Evolutionary conservation across 2,888 invertebrate genomes (phyloP).

Genomic region (Drosophila macrospina): DNA sequence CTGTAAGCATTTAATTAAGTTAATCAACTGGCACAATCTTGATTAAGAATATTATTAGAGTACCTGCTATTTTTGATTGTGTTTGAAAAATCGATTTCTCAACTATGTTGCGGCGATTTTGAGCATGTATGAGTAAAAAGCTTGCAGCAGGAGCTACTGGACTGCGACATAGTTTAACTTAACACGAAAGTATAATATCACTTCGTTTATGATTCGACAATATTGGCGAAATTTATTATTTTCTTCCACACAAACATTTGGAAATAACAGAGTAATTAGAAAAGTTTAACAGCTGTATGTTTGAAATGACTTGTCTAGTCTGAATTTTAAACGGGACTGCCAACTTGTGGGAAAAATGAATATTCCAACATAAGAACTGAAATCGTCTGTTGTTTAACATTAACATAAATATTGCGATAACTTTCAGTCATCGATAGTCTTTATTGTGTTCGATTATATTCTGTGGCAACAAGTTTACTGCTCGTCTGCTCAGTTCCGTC

Average conservation of each 20-base stretch:
- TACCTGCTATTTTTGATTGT: constrained; percentile 44
- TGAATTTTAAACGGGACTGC: not conserved
- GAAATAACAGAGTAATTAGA: constrained; percentile 13
- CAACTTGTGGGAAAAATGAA: not conserved
- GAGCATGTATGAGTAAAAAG: constrained; percentile 11
- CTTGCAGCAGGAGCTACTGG: constrained; percentile 37
- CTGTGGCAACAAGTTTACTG: too few relatives aligned
- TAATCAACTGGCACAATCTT: not conserved
- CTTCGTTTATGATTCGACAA: not conserved
- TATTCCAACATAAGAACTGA: not conserved
- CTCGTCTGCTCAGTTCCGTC: too few relatives aligned
- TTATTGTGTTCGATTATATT: too few relatives aligned
- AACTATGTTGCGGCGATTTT: constrained; percentile 28
- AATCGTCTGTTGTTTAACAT: too few relatives aligned
- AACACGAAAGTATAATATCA: constrained; percentile 8
- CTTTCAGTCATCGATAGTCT: not conserved
- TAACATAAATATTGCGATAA: not conserved
- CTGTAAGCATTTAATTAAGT: constrained; percentile 45
- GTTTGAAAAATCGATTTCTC: constrained; percentile 61
- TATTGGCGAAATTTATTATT: not conserved
- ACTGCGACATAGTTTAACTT: constrained; percentile 36
- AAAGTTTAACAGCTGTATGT: constrained; percentile 15
- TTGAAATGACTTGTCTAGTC: not conserved
- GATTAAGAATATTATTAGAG: not conserved
- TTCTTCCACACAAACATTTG: constrained; percentile 3